phyloP scores from a whole-genome alignment of 2,888 invertebrate species.

The Cataglyphis altisquamis region DNA sequence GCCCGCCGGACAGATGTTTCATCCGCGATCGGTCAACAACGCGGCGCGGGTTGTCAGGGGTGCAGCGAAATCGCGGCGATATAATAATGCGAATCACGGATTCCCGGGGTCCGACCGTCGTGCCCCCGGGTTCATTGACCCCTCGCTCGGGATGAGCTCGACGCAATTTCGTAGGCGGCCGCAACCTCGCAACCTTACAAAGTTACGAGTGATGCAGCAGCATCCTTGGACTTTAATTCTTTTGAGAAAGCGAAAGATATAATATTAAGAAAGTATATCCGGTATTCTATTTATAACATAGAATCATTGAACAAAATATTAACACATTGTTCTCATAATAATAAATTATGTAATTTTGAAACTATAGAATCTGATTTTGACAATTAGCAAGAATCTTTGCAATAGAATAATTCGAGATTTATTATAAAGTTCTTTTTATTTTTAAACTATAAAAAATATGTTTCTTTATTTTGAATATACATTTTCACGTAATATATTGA shows the following conservation, averaged over 20 bases:
- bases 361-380: background rate
- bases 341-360: background rate
- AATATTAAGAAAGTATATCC: background rate
- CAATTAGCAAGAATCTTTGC: background rate
- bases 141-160: slow-evolving; percentile 27
- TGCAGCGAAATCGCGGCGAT: slow-evolving; percentile 55
- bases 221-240: slow-evolving; percentile 37
- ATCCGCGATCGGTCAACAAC: slow-evolving; percentile 36
- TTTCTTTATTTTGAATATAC: background rate
- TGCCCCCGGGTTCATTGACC: slow-evolving; percentile 62
- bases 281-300: background rate
- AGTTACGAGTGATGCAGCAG: slow-evolving; percentile 14
- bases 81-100: slow-evolving; percentile 56
- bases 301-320: background rate
- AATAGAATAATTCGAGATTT: background rate
- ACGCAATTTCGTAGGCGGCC: slow-evolving; percentile 50
- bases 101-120: slow-evolving; percentile 36
- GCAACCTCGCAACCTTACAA: slow-evolving; percentile 4
- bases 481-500: background rate
- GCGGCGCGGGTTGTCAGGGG: slow-evolving; percentile 38
- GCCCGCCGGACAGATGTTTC: slow-evolving; percentile 65
- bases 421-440: background rate
- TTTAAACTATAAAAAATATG: background rate
- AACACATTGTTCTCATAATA: background rate
- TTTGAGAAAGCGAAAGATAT: slow-evolving; percentile 4